Evolutionary conservation across 2,888 invertebrate species (phyloP), one percentile per base, ranked within the genome.

Genomic region (Drosophila aldrichi): DNA sequence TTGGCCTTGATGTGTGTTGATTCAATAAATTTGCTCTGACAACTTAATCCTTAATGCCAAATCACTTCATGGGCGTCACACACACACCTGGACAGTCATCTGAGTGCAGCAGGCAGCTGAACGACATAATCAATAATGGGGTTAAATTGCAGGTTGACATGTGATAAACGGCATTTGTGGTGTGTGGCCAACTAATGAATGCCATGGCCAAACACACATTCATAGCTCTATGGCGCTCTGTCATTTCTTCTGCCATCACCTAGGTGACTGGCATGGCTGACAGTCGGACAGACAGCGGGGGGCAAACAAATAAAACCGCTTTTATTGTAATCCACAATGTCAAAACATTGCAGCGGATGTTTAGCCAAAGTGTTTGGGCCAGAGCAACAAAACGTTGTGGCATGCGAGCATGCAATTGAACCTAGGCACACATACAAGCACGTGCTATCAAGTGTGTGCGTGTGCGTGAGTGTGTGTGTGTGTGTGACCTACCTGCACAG

Each of bases 301-400:
- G 79, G n/a, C n/a, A 84, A 81, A 82, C 77, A 82, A 71, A 84
- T 81, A 79, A 85, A 88, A 81, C 58, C 74, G 81, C 70, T 88
- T 88, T 86, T 86, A 88, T 83, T 86, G 88, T 88, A 80, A 87
- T 77, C 78, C 81, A 64, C 69, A 82, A 85, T 82, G 86, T 76
- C 83, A 81, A 81, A 88, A 85, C 77, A 79, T 68, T 81, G 83
- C 85, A 79, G 55, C 73, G 82, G 66, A 83, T 83, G 86, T 78
- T 77, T 70, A 71, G 74, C 36, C 44, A 72, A 72, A 75, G 63
- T 51, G 69, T 65, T 68, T 65, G 36, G 63, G 48, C 48, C 38
- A 51, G 46, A 51, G 51, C 60, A 63, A 59, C 55, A 32, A 68
- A 48, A 40, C 40, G 32, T 32, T 60, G 46, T 77, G 65, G 65